Evolutionary conservation across 1,140 invertebrate genomes (phyloP), one percentile per base, ranked within the genome.

Genomic region (Drosophila truncata): DNA sequence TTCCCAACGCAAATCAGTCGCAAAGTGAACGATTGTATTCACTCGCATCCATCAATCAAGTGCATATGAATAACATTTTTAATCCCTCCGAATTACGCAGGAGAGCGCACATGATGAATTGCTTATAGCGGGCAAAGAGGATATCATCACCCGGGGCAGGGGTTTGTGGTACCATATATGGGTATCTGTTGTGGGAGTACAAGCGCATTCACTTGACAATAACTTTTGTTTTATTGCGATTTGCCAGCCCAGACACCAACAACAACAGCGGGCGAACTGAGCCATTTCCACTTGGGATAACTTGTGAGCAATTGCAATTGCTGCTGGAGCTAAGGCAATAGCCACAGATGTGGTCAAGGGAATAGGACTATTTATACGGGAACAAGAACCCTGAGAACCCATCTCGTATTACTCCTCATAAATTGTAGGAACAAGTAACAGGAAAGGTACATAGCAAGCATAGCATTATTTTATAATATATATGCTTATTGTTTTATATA

Each of bases 201-300:
- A 86, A 86, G 71, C 78, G 85, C 72, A 90, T 90, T 85, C 85
- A 85, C 85, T 90, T 90, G 85, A 90, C 85, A 90, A 90, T 90
- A 85, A 90, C 85, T 90, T 90, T 90, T 85, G 86, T 90, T 90
- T 90, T 90, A 85, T 90, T 90, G 85, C 78, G 69, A 73, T 79
- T 90, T 85, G 67, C 66, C 74, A 79, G 80, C 37, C 69, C 61
- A 70, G 78, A 64, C 71, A 64, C 46, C 50, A 71, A 49, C 60
- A 63, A 65, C 63, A 75, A 74, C 77, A 55, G 60, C 75, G 55
- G 63, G 69, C n/a, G 50, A 79, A 87, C 77, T 66, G 84, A 78
- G 78, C 80, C 78, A 88, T 90, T 90, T 90, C 85, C 85, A 90
- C 85, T 82, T 90, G 85, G 85, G 85, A 90, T 90, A 90, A 90